Evolutionary conservation across 30 jellyfish, hydroid and myxozoan species (phyloP).

Genomic region (Catostylus mosaicus): DNA sequence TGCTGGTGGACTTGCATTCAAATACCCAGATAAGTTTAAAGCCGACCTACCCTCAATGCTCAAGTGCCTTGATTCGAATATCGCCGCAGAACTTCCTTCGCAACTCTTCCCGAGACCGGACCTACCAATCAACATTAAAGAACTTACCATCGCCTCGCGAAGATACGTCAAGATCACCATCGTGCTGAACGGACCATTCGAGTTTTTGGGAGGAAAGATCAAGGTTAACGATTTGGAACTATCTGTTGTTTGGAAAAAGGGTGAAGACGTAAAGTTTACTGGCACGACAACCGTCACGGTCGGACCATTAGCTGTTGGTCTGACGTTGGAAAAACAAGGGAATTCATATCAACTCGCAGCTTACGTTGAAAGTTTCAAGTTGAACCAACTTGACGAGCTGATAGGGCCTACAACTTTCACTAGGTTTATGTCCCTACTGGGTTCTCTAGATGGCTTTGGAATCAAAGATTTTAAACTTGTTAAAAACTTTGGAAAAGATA

Average conservation of each 20-base stretch:
- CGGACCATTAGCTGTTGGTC: constrained; percentile 56
- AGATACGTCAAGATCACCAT: constrained; percentile 55
- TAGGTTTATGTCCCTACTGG: constrained; percentile 27
- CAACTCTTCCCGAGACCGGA: constrained; percentile 70
- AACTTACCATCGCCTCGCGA: constrained; percentile 50
- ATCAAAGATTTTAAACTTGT: constrained; percentile 66
- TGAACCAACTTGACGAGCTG: constrained; percentile 54
- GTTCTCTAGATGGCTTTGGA: constrained; percentile 60
- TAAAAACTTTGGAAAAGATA: constrained; percentile 52
- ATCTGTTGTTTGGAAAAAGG: constrained; percentile 33
- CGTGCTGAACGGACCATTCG: constrained; percentile 72
- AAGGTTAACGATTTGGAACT: constrained; percentile 53
- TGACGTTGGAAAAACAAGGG: constrained; percentile 66
- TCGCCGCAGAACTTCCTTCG: constrained; percentile 73
- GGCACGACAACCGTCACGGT: constrained; percentile 70
- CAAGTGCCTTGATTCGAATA: constrained; percentile 74
- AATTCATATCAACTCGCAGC: constrained; percentile 41
- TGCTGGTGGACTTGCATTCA: constrained; percentile 55
- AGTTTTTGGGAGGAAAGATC: constrained; percentile 61
- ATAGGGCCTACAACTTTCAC: constrained; percentile 36
- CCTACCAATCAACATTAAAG: constrained; percentile 67
- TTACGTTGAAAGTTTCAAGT: constrained; percentile 51
- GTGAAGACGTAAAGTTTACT: constrained; percentile 24
- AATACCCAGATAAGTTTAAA: constrained; percentile 63
- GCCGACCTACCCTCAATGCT: constrained; percentile 59